A percentile compares a stretch with the other conserved stretches of the same genome.
Evolutionary conservation across 2,113 vertebrate species (phyloP).

Genomic region (Trichomycterus rosablanca): DNA sequence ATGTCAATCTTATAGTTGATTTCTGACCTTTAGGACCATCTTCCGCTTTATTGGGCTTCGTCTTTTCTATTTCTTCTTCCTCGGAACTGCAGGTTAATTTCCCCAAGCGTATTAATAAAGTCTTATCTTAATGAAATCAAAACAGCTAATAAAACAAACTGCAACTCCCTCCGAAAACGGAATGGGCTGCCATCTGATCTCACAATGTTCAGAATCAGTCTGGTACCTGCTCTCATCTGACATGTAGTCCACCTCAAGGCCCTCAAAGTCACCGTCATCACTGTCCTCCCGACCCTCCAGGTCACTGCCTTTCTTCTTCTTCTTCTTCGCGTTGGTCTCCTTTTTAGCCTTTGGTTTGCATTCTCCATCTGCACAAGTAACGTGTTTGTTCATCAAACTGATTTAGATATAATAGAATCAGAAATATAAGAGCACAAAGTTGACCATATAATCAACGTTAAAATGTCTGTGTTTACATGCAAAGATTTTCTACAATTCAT

Average conservation of each 20-base stretch:
- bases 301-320: slow-evolving; percentile 69
- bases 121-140: no score
- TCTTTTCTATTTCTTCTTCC: slow-evolving; percentile 72
- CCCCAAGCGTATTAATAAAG: no score
- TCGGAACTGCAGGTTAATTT: slow-evolving; percentile 75
- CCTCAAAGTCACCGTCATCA: slow-evolving; percentile 86
- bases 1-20: background rate
- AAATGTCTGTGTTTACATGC: no score
- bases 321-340: slow-evolving; percentile 63
- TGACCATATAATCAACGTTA: no score
- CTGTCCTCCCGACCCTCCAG: slow-evolving; percentile 81
- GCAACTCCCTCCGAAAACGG: background rate
- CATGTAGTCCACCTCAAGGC: slow-evolving; percentile 91
- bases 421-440: no score
- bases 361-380: slow-evolving; percentile 60
- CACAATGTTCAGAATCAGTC: background rate
- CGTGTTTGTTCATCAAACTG: no score
- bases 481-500: no score
- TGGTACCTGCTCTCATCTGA: slow-evolving; percentile 84
- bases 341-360: slow-evolving; percentile 58
- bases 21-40: slow-evolving; percentile 76
- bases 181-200: background rate
- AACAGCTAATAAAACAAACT: no score
- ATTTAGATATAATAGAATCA: background rate
- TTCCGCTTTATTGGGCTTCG: slow-evolving; percentile 72